Evolutionary conservation across 2,113 vertebrate species (phyloP).

Genomic region (Misgurnus mizolepis): DNA sequence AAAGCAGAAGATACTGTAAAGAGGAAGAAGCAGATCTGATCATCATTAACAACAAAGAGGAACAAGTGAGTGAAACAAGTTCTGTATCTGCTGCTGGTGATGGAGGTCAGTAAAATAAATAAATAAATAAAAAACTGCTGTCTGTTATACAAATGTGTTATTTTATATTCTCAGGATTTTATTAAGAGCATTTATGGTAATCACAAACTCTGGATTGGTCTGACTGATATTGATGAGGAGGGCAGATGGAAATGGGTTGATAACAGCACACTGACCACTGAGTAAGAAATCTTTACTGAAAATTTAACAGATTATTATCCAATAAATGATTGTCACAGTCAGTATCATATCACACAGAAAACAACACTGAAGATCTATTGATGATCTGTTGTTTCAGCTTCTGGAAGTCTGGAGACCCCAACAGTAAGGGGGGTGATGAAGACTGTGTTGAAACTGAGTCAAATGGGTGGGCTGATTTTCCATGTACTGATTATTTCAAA

Average conservation of each 20-base stretch:
- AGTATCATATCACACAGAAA: not conserved
- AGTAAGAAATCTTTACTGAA: conserved; percentile 5
- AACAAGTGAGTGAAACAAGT: conserved; percentile 3
- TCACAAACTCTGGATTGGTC: not conserved
- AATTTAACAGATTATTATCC: not conserved
- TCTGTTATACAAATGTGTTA: not conserved
- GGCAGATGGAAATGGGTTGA: conserved; percentile 5
- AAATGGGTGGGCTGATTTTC: not conserved
- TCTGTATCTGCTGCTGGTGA: too few species aligned
- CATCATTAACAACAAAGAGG: conserved; percentile 12
- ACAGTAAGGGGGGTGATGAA: not conserved
- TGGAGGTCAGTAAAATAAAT: too few species aligned
- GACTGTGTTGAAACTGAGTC: not conserved
- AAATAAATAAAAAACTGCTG: too few species aligned
- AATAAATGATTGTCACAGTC: too few species aligned
- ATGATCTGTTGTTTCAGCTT: not conserved
- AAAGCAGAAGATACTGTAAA: not conserved
- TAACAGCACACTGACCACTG: not conserved
- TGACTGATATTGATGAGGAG: not conserved
- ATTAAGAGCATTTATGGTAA: not conserved
- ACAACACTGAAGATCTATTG: not conserved
- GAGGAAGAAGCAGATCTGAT: not conserved
- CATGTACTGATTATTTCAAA: not conserved
- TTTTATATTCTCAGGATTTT: not conserved
- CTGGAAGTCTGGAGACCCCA: not conserved